Evolutionary conservation across 2,797 vertebrate species (phyloP).

Genomic region (Ibycter americanus): DNA sequence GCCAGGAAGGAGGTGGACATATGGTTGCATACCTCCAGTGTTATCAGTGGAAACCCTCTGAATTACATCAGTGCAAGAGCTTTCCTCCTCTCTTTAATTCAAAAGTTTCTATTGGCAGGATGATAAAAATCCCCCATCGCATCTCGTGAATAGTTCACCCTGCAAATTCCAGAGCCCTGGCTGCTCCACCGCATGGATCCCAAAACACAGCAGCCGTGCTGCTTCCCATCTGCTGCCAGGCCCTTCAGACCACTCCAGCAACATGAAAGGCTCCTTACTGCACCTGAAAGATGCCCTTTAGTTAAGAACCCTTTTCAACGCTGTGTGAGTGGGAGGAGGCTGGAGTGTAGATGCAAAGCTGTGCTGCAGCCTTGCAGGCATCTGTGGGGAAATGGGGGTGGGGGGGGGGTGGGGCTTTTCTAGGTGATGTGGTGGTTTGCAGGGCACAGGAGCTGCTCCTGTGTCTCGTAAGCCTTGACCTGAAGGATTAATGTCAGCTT

Average conservation of each 20-base stretch:
- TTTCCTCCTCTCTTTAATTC: background rate
- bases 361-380: background rate
- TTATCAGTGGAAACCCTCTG: conserved; percentile 11
- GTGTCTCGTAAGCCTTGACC: background rate
- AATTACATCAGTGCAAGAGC: background rate
- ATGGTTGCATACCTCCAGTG: background rate
- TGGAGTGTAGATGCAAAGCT: fast-evolving
- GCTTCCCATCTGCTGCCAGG: background rate
- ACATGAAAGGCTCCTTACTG: background rate
- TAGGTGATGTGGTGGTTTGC: background rate
- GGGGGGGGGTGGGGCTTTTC: background rate
- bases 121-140: background rate
- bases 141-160: background rate
- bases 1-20: background rate
- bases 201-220: background rate
- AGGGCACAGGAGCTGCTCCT: background rate
- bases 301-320: background rate
- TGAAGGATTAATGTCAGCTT: background rate
- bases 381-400: background rate
- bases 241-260: background rate
- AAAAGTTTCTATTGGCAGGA: background rate
- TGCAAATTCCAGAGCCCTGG: conserved; percentile 1
- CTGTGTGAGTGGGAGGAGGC: background rate
- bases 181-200: background rate
- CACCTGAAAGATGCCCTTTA: background rate